These are phyloP conservation scores for Rotaria macrura DNA, from an alignment of 2,888 invertebrate species.

Conservation along the genomic window DNA sequence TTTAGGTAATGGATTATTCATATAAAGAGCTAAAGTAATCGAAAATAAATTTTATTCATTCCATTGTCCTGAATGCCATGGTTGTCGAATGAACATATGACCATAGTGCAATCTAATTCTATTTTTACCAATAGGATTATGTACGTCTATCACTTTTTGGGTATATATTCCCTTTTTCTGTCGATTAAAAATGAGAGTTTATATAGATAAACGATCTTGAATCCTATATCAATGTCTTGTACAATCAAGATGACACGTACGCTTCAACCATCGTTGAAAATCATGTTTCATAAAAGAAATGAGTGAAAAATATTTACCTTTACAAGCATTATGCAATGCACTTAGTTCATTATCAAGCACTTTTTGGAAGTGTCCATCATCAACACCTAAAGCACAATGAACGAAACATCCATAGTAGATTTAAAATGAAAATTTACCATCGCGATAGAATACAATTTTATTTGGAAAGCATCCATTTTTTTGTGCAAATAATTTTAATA, in stretches of 20 bases:
- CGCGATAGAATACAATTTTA: conserved; percentile 16
- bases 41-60: background rate
- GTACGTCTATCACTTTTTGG: too few relatives aligned
- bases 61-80: too few relatives aligned
- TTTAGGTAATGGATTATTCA: conserved; percentile 10
- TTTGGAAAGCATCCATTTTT: conserved; percentile 3
- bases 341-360: conserved; percentile 5
- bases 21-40: background rate
- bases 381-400: background rate
- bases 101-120: too few relatives aligned
- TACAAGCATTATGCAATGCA: conserved; percentile 13
- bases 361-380: conserved; percentile 14
- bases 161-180: too few relatives aligned
- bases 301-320: background rate
- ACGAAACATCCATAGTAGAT: too few relatives aligned
- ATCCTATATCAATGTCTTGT: too few relatives aligned
- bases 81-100: too few relatives aligned
- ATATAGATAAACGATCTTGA: too few relatives aligned
- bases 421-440: background rate
- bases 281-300: background rate
- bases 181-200: too few relatives aligned
- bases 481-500: conserved; percentile 16
- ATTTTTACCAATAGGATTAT: too few relatives aligned
- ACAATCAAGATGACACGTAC: too few relatives aligned
- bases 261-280: too few relatives aligned